Percentiles rank a stretch among this genome's conserved stretches.
phyloP scores from a whole-genome alignment of 2,888 invertebrate species.

The Lysandra bellargus region DNA sequence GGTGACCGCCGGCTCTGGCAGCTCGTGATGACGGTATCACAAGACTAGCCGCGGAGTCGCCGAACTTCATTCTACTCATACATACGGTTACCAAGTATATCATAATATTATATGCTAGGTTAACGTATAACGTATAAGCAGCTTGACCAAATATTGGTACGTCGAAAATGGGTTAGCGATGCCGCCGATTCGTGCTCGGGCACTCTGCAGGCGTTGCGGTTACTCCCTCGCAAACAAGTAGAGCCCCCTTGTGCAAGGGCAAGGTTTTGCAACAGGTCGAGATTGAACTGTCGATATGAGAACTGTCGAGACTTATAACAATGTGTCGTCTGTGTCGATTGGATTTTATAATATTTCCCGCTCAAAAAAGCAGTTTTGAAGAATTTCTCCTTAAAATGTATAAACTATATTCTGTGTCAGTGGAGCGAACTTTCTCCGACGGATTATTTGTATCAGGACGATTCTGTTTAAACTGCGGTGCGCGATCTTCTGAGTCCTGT shows the following conservation, averaged over 20 bases:
- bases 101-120: no score
- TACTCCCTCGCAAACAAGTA: no score
- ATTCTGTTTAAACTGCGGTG: not conserved
- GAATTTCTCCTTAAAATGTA: constrained; percentile 12
- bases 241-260: no score
- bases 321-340: not conserved
- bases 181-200: not conserved
- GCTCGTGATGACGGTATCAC: not conserved
- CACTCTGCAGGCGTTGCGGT: no score
- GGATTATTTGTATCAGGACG: constrained; percentile 6
- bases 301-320: not conserved
- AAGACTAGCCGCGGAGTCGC: not conserved
- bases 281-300: not conserved
- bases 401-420: not conserved
- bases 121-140: no score
- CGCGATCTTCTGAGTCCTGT: not conserved
- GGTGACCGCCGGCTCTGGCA: not conserved
- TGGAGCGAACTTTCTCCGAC: not conserved
- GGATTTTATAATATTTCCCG: not conserved
- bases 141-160: no score
- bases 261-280: not conserved
- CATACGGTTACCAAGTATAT: not conserved
- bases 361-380: not conserved
- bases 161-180: not conserved
- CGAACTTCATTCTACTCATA: not conserved